Evolutionary conservation across 1,140 invertebrate species (phyloP), one percentile per base, ranked within the genome.

Genomic region (Lordiphosa collinella): DNA sequence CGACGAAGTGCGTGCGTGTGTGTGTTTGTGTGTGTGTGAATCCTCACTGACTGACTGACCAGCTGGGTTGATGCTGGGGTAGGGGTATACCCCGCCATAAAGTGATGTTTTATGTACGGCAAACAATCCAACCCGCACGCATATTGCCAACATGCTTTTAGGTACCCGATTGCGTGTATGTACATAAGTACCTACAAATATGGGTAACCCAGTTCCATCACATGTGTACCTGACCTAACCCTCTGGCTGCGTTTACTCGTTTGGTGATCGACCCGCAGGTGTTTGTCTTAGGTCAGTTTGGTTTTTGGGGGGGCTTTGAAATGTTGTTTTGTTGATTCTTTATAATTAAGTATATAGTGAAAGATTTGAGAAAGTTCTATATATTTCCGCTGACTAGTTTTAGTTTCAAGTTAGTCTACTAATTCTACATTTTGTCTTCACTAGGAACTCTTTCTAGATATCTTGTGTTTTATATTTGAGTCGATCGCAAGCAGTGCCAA

Each of bases 211-310:
- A 2, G n/a, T 18, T n/a, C n/a, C 14, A 2, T 7, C 18, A 4
- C 4, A n/a, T 41, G 18, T 25, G 29, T 44, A 8, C 41, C 41
- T 44, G 41, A 44, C 41, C 41, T 44, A 48, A 34, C 44, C 14
- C 13, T 48, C 29, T 34, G 44, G 9, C 14, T 18, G 25, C 6
- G 25, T 29, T 29, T 29, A 29, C 25, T 29, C 7, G 25, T 8
- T 29, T 2, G 4, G 25, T 32, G 57, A 60, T 60, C 41, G 40
- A 31, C 25, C 7, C 25, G 29, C 60, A 37, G 46, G 34, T 56
- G 38, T 25, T 63, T 57, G 46, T 50, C 46, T 37, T 11, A 63
- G 60, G 54, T 63, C 60, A 63, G 60, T 63, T 63, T 10, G 14
- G 34, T 46, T 54, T 52, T 11, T 25, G 22, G 13, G 7, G 16